These are phyloP conservation scores for Teleopsis dalmanni DNA, from an alignment of 1,140 invertebrate species.

Conservation along the genomic window DNA sequence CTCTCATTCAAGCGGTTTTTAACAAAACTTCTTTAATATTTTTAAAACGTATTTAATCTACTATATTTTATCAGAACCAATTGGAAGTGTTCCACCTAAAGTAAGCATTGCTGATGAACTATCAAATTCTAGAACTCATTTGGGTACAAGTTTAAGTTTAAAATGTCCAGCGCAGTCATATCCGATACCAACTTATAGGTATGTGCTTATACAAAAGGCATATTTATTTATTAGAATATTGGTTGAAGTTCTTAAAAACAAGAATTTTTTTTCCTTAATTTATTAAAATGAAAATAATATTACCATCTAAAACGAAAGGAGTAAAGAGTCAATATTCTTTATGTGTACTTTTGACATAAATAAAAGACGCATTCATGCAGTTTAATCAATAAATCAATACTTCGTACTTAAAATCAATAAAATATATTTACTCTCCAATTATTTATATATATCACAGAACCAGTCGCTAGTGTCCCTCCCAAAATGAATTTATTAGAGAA, in stretches of 20 bases:
- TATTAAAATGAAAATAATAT: no score
- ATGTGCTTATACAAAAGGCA: conserved; percentile 18
- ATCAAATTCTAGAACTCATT: conserved; percentile 50
- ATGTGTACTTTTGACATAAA: not conserved
- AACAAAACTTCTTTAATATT: not conserved
- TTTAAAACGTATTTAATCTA: conserved; percentile 7
- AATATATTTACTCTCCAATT: not conserved
- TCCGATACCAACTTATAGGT: conserved; percentile 57
- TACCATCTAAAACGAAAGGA: no score
- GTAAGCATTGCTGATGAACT: conserved; percentile 66
- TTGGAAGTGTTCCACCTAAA: conserved; percentile 67
- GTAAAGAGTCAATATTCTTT: not conserved
- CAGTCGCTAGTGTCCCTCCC: conserved; percentile 43
- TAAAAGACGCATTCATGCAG: conserved; percentile 8
- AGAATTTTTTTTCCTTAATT: no score
- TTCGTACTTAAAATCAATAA: not conserved
- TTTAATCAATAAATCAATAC: not conserved
- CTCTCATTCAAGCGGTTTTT: conserved; percentile 28
- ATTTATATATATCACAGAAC: conserved; percentile 14
- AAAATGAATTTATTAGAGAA: conserved; percentile 44
- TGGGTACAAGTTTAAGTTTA: conserved; percentile 47
- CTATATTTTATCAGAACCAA: conserved; percentile 55
- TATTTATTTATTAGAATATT: not conserved
- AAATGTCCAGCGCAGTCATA: conserved; percentile 59
- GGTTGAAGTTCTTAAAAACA: not conserved